Evolutionary conservation across 2,888 invertebrate species (phyloP), one percentile per base, ranked within the genome.

Genomic region (Galerucella nymphaeae): DNA sequence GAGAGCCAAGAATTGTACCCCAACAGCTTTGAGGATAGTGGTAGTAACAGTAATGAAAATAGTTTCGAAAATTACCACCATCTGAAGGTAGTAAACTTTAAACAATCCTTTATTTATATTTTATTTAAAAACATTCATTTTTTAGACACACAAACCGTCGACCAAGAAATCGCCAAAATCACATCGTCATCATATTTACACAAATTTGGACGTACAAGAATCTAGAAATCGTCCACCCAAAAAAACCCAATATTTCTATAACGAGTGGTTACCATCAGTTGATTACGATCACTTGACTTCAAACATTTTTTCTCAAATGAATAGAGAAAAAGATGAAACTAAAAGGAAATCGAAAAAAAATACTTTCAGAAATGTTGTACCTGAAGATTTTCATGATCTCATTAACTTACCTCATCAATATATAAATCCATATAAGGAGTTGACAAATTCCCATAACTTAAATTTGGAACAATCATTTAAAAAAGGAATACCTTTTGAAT

Each of bases 321-420:
- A n/a, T 18, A 30, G 23, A 30, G 69, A 63, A 57, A 69, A 69
- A 42, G 69, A 55, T n/a, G 23, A 42, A 41, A 55, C 55, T 57
- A 69, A 69, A n/a, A 69, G 69, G 23, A 55, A 63, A 57, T 41
- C 63, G 2, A 69, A 69, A 50, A 69, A 48, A 67, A 58, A 58
- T 18, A 23, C 20, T 14, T 42, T 58, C 18, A 66, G 45, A 14
- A 48, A 50, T 50, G 8, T 14, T 14, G 30, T 38, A 38, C 45
- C 11, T 6, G 14, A 45, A 45, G 45, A 45, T 45, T 45, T 45
- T 4, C 2, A 45, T 14, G 45, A 4, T 45, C 4, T 14, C 6
- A 45, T 5, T 14, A 45, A 38, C 8, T 38, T 14, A 45, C 41
- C 18, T 5, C 53, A 38, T 38, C 5, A 38, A 8, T 38, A n/a